A percentile compares a stretch with the other conserved stretches of the same genome.
Conservation (phyloP, 35 echinoderm and acorn worm species). For the Hemicentrotus pulcherrimus region DNA sequence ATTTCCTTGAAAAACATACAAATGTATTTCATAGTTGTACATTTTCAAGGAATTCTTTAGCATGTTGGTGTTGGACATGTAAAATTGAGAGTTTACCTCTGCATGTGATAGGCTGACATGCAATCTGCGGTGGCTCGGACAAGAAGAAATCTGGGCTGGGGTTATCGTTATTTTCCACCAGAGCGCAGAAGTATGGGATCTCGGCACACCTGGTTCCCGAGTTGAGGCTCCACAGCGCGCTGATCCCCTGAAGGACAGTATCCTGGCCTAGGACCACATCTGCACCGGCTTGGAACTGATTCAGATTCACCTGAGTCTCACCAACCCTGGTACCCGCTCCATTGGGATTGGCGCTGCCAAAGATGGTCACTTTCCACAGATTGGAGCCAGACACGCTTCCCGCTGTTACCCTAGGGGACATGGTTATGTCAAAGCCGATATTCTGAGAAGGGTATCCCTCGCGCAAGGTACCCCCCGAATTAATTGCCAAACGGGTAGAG, state of each 20-base stretch:
- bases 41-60: background rate
- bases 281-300: constrained; percentile 41
- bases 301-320: constrained; percentile 33
- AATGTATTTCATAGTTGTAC: too few relatives aligned
- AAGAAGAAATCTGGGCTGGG: constrained; percentile 75
- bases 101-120: constrained; percentile 64
- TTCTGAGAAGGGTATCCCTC: constrained; percentile 36
- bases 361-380: constrained; percentile 71
- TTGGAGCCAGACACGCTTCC: constrained; percentile 65
- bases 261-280: constrained; percentile 43
- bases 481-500: constrained; percentile 23
- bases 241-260: constrained; percentile 32
- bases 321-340: constrained; percentile 44
- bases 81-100: constrained; percentile 50
- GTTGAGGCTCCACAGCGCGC: constrained; percentile 41
- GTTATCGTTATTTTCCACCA: constrained; percentile 66
- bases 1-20: too few relatives aligned
- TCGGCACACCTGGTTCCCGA: constrained; percentile 49
- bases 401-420: constrained; percentile 44
- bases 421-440: constrained; percentile 58
- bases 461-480: constrained; percentile 25
- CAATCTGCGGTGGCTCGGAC: constrained; percentile 39
- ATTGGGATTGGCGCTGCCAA: constrained; percentile 38
- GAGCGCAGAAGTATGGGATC: constrained; percentile 71
- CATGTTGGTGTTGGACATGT: background rate